Evolutionary conservation across 2,113 vertebrate genomes (phyloP).

Genomic region (Dolichallabes microphthalmus): DNA sequence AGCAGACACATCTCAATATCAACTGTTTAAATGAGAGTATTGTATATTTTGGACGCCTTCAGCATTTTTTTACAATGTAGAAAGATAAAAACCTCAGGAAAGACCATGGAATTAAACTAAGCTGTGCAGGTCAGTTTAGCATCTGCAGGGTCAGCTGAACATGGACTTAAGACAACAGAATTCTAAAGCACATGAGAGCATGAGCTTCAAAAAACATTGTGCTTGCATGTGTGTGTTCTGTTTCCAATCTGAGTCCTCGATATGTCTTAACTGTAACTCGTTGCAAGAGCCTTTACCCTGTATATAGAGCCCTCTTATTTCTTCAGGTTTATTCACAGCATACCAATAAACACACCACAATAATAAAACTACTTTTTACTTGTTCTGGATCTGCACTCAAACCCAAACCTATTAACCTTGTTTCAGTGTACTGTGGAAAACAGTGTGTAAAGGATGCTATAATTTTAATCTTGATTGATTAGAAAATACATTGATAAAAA

Average conservation of each 20-base stretch:
- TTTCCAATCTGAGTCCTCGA: background rate
- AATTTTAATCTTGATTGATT: background rate
- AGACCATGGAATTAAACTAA: too few species aligned
- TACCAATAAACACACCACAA: conserved; percentile 14
- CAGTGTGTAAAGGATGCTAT: background rate
- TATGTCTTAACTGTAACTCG: conserved; percentile 20
- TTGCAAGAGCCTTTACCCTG: conserved; percentile 32
- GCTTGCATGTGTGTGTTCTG: background rate
- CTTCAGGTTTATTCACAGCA: conserved; percentile 21
- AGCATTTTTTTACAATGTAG: too few species aligned
- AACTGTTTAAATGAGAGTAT: too few species aligned
- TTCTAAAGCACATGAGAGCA: too few species aligned
- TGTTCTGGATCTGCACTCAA: conserved; percentile 6
- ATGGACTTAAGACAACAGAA: background rate
- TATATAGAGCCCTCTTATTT: conserved; percentile 33
- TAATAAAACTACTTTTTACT: conserved; percentile 17
- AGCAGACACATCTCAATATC: too few species aligned
- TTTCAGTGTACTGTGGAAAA: background rate
- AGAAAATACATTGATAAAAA: too few species aligned
- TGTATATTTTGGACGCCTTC: too few species aligned
- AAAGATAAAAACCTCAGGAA: too few species aligned
- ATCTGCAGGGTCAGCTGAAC: too few species aligned
- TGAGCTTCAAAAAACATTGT: background rate
- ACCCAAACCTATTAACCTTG: background rate
- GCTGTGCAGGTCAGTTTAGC: too few species aligned